phyloP scores from a whole-genome alignment of 2,888 invertebrate genomes.

The Eilema griseolum region DNA sequence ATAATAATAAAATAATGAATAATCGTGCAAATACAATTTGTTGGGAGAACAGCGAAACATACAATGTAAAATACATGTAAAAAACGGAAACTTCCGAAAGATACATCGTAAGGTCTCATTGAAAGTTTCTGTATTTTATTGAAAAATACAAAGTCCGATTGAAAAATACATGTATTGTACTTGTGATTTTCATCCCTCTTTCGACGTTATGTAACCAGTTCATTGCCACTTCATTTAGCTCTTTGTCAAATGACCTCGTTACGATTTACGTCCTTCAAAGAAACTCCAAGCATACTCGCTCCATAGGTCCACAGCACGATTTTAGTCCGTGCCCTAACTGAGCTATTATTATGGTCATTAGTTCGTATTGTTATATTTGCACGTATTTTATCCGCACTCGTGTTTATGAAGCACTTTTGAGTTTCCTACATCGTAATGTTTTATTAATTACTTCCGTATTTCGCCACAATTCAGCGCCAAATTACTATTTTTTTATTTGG shows the following conservation, averaged over 20 bases:
- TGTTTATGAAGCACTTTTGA: constrained; percentile 17
- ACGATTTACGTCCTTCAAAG: neutral
- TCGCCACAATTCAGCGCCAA: constrained; percentile 19
- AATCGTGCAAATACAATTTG: no score
- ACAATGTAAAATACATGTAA: no score
- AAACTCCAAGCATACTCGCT: neutral
- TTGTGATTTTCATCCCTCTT: no score
- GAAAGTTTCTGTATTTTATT: no score
- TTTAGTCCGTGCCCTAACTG: neutral
- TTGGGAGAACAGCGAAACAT: no score
- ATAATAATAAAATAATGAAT: no score
- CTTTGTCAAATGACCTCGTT: no score
- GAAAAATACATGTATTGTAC: no score
- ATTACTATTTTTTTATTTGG: constrained; percentile 1
- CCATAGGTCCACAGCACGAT: neutral
- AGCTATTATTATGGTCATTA: neutral
- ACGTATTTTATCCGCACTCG: neutral
- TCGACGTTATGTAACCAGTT: neutral
- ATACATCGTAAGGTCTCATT: no score
- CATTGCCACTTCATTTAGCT: no score
- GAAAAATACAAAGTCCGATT: no score
- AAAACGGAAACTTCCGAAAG: no score
- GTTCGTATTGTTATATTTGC: neutral
- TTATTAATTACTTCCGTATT: constrained; percentile 39
- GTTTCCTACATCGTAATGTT: constrained; percentile 32